Evolutionary conservation across 2,888 invertebrate genomes (phyloP).

Genomic region (Drosophila parthenogenetica): DNA sequence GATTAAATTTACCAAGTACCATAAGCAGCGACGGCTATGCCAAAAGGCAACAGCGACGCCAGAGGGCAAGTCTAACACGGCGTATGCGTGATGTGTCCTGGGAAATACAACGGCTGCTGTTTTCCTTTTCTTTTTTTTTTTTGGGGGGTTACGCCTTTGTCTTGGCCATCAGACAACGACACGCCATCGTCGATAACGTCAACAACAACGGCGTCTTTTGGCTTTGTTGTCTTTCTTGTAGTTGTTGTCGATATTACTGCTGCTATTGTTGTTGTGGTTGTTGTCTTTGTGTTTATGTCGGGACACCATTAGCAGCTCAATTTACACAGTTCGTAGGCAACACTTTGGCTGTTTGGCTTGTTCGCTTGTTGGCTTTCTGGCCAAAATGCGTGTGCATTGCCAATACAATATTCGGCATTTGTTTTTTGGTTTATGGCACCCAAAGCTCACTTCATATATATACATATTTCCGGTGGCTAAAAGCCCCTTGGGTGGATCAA

Average conservation of each 20-base stretch:
- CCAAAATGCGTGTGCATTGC: conserved; percentile 34
- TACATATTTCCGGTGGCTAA: conserved; percentile 62
- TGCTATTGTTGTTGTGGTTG: conserved; percentile 16
- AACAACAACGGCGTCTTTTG: conserved; percentile 33
- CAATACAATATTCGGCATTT: conserved; percentile 73
- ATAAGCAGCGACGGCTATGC: background rate
- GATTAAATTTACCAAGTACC: conserved; percentile 56
- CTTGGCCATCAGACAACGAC: conserved; percentile 39
- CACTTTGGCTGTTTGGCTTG: conserved; percentile 39
- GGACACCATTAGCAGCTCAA: conserved; percentile 76
- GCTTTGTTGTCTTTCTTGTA: background rate
- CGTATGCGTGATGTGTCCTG: conserved; percentile 58
- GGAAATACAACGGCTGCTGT: conserved; percentile 49
- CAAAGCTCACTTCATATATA: conserved; percentile 3
- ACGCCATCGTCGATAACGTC: conserved; percentile 36
- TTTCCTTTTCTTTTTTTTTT: conserved; percentile 6
- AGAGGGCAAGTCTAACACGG: conserved; percentile 29
- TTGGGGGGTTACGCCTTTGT: conserved; percentile 40
- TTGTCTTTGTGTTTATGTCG: conserved; percentile 48
- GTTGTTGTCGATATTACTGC: conserved; percentile 15
- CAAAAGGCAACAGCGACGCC: background rate
- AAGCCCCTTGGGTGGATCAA: conserved; percentile 62
- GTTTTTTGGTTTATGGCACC: conserved; percentile 47
- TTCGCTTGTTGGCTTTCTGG: conserved; percentile 21
- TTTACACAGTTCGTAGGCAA: conserved; percentile 63